A percentile compares a stretch with the other conserved stretches of the same genome.
These are phyloP conservation scores for silkworm (Bombyx mori) DNA, from an alignment of 1,140 invertebrate genomes.

Conservation along the genomic window DNA sequence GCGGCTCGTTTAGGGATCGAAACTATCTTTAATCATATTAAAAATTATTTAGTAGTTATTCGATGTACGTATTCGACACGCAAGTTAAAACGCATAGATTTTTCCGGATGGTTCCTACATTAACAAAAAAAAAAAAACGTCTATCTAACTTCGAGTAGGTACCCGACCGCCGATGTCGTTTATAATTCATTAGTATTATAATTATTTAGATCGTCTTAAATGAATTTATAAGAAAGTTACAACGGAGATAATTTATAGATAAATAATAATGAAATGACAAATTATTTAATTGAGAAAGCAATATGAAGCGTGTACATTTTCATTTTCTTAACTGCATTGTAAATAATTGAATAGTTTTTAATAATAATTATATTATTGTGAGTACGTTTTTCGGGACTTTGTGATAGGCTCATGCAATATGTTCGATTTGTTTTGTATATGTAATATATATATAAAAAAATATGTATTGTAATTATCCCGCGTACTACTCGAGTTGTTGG, in stretches of 20 bases:
- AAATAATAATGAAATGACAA: conserved; percentile 60
- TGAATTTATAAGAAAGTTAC: conserved; percentile 60
- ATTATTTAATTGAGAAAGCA: conserved; percentile 44
- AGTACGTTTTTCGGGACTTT: conserved; percentile 27
- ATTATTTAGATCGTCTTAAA: conserved; percentile 48
- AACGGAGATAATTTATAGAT: conserved; percentile 39
- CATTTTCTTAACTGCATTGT: conserved; percentile 60
- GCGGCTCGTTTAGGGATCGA: conserved; percentile 39
- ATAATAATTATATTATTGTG: conserved; percentile 32
- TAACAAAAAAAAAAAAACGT: background rate
- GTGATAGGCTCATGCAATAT: conserved; percentile 62
- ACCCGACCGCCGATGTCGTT: conserved; percentile 21
- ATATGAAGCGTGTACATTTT: conserved; percentile 29
- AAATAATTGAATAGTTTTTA: conserved; percentile 47
- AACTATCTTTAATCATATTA: conserved; percentile 27
- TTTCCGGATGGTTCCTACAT: conserved; percentile 13
- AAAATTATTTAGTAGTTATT: conserved; percentile 6
- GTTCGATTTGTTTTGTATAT: conserved; percentile 20
- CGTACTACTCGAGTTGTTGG: no score
- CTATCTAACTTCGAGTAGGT: conserved; percentile 10
- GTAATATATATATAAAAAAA: no score
- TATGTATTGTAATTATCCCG: no score
- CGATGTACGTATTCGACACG: conserved; percentile 10
- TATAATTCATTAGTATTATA: conserved; percentile 56
- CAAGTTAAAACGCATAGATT: conserved; percentile 13